Percentiles rank a stretch among this genome's conserved stretches.
phyloP scores from a whole-genome alignment of 2,113 vertebrate genomes.

The Strix aluco region DNA sequence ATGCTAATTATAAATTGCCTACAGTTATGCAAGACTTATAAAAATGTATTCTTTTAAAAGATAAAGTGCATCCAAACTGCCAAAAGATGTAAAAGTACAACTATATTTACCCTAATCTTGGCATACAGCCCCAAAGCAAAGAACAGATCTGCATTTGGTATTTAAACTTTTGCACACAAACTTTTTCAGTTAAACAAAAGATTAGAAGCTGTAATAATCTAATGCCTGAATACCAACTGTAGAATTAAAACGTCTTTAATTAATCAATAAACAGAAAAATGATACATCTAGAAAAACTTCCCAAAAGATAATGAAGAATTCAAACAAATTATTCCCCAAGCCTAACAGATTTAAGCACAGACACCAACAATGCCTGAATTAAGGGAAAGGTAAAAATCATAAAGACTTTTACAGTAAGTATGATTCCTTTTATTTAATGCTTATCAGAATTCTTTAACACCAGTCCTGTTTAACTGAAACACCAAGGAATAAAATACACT shows the following conservation, averaged over 20 bases:
- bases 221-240: background rate
- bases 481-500: background rate
- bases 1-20: background rate
- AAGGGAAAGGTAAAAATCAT: background rate
- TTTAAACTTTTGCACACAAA: background rate
- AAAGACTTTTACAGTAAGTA: background rate
- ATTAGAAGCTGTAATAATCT: background rate
- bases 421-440: background rate
- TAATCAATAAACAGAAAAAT: background rate
- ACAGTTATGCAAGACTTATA: background rate
- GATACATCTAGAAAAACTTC: background rate
- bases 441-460: background rate
- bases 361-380: background rate
- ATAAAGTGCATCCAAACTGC: background rate
- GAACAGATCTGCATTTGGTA: background rate
- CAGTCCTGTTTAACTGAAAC: background rate
- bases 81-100: background rate
- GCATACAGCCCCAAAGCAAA: background rate
- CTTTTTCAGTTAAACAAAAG: background rate
- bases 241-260: background rate
- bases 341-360: background rate
- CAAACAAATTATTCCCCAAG: background rate
- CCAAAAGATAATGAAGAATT: background rate
- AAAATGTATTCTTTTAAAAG: background rate
- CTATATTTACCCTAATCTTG: background rate